A percentile compares a stretch with the other conserved stretches of the same genome.
phyloP scores from a whole-genome alignment of 64 coral and sea anemone species.

The Pachyseris speciosa region DNA sequence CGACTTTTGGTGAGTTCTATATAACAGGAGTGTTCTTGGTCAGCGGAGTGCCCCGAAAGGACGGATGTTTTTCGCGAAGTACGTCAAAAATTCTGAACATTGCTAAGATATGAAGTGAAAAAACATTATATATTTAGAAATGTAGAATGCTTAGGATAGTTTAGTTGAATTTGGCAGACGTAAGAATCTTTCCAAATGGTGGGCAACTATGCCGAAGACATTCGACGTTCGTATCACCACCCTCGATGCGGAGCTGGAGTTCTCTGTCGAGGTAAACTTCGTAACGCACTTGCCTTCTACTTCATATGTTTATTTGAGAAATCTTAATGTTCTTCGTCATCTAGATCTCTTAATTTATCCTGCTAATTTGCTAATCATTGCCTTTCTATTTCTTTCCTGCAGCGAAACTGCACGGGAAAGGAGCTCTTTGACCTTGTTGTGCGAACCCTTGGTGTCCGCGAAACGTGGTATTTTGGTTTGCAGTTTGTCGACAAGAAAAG shows the following conservation, averaged over 20 bases:
- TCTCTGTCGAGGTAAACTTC: slow-evolving; percentile 47
- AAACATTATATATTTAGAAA: background rate
- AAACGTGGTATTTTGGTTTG: slow-evolving; percentile 97
- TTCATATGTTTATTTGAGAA: background rate
- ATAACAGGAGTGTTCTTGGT: background rate
- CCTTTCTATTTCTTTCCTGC: background rate
- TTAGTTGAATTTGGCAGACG: background rate
- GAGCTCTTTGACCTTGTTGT: slow-evolving; percentile 94
- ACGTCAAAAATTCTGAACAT: slow-evolving; percentile 19
- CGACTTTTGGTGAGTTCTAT: background rate
- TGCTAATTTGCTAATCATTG: slow-evolving; percentile 3
- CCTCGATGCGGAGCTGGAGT: slow-evolving; percentile 72
- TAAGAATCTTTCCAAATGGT: slow-evolving; percentile 19
- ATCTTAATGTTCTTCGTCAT: background rate
- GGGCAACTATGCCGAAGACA: slow-evolving; percentile 68
- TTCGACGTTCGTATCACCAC: slow-evolving; percentile 61
- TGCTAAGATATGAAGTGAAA: background rate
- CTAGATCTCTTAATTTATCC: background rate
- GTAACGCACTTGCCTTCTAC: background rate
- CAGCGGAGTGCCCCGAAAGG: too few relatives aligned
- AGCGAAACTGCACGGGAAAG: slow-evolving; percentile 79
- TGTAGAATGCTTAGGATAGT: background rate
- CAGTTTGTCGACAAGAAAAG: slow-evolving; percentile 83
- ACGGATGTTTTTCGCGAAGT: slow-evolving; percentile 1
- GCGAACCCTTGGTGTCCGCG: slow-evolving; percentile 83